These are phyloP conservation scores for Macrophya annulata DNA, from an alignment of 2,888 invertebrate species.

Conservation along the genomic window DNA sequence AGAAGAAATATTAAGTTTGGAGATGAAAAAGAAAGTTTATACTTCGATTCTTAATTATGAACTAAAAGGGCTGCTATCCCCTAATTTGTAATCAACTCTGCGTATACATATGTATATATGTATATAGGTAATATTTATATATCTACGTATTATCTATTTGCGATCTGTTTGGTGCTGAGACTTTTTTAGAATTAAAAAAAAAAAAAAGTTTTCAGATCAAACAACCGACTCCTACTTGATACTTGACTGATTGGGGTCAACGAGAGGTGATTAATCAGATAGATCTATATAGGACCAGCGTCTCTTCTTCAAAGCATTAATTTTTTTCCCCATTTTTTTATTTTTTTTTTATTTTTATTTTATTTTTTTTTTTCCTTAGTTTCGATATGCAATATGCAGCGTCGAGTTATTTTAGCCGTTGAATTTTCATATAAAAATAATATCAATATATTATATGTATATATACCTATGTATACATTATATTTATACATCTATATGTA, in stretches of 20 bases:
- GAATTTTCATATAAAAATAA: no score
- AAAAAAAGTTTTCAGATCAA: neutral
- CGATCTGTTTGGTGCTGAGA: neutral
- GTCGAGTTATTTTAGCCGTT: no score
- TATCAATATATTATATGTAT: no score
- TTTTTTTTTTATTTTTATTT: no score
- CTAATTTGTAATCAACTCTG: constrained; percentile 4
- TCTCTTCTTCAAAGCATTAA: neutral
- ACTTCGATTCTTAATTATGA: neutral
- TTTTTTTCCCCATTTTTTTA: no score
- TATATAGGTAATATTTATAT: no score
- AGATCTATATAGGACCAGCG: neutral
- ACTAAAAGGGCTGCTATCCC: neutral
- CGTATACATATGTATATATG: neutral
- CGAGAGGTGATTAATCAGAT: neutral
- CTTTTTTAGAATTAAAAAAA: neutral
- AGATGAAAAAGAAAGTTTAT: neutral
- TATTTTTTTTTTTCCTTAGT: neutral
- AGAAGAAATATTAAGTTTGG: neutral
- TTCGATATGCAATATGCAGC: neutral
- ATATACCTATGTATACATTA: no score
- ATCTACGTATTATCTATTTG: neutral
- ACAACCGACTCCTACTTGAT: neutral
- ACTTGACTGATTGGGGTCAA: constrained; percentile 17
- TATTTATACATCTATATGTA: no score